Evolutionary conservation across 1,140 invertebrate genomes (phyloP), one percentile per base, ranked within the genome.

Genomic region (Oncopeltus fasciatus): DNA sequence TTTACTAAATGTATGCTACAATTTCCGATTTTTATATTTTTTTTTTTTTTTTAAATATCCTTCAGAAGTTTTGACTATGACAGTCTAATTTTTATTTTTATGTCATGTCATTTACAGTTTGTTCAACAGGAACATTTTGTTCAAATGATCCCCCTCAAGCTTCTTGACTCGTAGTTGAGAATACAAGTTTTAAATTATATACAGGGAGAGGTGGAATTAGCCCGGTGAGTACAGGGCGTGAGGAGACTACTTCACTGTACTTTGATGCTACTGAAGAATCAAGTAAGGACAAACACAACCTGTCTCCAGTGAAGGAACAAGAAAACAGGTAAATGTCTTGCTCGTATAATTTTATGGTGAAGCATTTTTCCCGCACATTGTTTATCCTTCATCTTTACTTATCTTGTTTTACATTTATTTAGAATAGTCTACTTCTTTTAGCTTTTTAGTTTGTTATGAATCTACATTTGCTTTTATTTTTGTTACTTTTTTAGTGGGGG

Each of bases 181-280:
- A 38, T 38, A 38, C 31, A 38, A 53, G 49, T 53, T 24, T 53
- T 53, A 2, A 53, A 18, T 53, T 53, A 53, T 53, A 53, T 53
- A 12, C 26, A 59, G 66, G 61, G 49, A 46, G 60, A 8, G 60
- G 65, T 21, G 67, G 67, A 27, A 57, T 75, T 38, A 80, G 76
- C 66, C 74, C 75, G 12, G 71, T 74, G 28, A 76, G 79, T 71
- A 73, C 76, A 29, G 73, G 72, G 20, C 67, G 65, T 58, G 81
- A 83, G 38, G 81, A 84, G 57, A 73, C 80, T 0, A 81, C 81
- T 9, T 83, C 81, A 12, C 69, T 83, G 16, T 83, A 83, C 70
- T 83, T 81, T 67, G 82, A 84, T 70, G 80, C 80, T 16, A 80
- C 78, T 1, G 81, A 83, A 67, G 68, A 69, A 29, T 64, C 59